phyloP scores from a whole-genome alignment of 1,140 invertebrate species.

The Drosophila azteca region DNA sequence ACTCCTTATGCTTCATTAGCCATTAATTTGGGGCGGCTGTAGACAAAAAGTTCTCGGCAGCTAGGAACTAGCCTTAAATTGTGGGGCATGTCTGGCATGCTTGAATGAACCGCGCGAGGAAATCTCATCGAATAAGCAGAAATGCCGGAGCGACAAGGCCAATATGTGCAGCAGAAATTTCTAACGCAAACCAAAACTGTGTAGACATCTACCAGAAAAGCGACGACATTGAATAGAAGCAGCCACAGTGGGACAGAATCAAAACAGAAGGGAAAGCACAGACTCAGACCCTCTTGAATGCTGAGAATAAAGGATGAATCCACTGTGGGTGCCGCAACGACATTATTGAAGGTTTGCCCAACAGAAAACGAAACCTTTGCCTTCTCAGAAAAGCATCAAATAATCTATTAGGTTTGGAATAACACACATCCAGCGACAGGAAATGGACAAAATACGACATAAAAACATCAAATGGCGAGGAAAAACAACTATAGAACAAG shows the following conservation, averaged over 20 bases:
- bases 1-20: slow-evolving; percentile 66
- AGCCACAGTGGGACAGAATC: background rate
- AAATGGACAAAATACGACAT: slow-evolving; percentile 45
- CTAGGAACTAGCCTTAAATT: slow-evolving; percentile 41
- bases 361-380: slow-evolving; percentile 40
- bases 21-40: slow-evolving; percentile 65
- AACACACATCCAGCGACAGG: slow-evolving; percentile 46
- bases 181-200: slow-evolving; percentile 24
- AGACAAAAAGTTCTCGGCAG: slow-evolving; percentile 8
- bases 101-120: slow-evolving; percentile 38
- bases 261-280: too few species aligned
- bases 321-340: too few species aligned
- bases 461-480: slow-evolving; percentile 34
- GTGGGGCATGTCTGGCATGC: slow-evolving; percentile 35
- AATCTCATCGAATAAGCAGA: slow-evolving; percentile 49
- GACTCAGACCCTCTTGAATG: too few species aligned
- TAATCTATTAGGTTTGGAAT: slow-evolving; percentile 68
- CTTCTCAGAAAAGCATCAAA: slow-evolving; percentile 51
- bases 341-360: too few species aligned
- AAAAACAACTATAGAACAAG: slow-evolving; percentile 15
- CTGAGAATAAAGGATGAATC: too few species aligned
- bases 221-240: background rate
- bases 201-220: background rate
- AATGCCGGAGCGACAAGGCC: slow-evolving; percentile 28
- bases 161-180: slow-evolving; percentile 42